phyloP scores from a whole-genome alignment of 2,888 invertebrate genomes.

The Dione juno region DNA sequence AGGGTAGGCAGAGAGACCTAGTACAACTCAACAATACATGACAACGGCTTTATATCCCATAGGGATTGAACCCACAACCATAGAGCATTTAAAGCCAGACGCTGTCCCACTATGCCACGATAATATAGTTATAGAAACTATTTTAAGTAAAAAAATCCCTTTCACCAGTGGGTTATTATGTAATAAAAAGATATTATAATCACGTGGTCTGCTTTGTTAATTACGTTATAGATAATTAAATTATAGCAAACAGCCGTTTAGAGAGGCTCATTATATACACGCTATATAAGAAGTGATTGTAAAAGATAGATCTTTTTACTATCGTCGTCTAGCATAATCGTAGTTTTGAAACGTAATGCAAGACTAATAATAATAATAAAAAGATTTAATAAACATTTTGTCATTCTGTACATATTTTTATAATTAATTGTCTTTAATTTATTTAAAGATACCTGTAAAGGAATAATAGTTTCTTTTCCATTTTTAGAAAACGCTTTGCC shows the following conservation, averaged over 20 bases:
- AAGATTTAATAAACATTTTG: no score
- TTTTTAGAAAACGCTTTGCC: constrained; percentile 87
- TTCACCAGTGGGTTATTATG: background rate
- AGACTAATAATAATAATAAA: no score
- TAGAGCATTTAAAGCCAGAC: no score
- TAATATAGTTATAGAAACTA: no score
- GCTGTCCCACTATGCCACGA: no score
- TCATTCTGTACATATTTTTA: no score
- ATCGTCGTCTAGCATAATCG: background rate
- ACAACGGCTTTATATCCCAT: no score
- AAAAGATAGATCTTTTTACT: background rate
- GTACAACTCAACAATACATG: no score
- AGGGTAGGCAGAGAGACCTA: no score
- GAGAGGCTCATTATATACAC: constrained; percentile 19
- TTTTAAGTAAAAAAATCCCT: no score
- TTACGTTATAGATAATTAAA: constrained; percentile 17
- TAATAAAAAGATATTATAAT: background rate
- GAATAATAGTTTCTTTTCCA: constrained; percentile 86
- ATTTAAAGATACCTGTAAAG: constrained; percentile 68
- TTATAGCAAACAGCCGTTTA: constrained; percentile 20
- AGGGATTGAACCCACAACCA: no score
- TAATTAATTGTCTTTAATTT: background rate
- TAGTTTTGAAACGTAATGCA: background rate
- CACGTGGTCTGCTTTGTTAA: background rate
- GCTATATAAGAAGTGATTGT: constrained; percentile 25